Percentiles rank a stretch among this genome's conserved stretches.
Conservation (phyloP, 2,113 vertebrate genomes). For the Fregata magnificens region DNA sequence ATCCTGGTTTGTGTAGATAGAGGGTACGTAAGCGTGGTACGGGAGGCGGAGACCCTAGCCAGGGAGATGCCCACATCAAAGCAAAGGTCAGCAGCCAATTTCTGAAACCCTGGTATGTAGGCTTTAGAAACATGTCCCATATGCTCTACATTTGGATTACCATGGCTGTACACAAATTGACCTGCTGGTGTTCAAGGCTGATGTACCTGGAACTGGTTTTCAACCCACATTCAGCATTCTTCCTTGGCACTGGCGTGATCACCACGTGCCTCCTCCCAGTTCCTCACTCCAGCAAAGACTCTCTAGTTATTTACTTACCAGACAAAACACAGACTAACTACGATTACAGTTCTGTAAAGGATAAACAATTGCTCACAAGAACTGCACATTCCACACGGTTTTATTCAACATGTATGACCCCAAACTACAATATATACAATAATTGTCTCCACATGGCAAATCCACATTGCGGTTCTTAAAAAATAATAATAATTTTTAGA, state of each 20-base stretch:
- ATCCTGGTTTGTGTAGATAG: accelerated
- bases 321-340: slow-evolving; percentile 64
- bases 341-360: slow-evolving; percentile 19
- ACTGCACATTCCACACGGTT: slow-evolving; percentile 43
- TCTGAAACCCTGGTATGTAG: neutral
- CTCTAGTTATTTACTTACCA: slow-evolving; percentile 55
- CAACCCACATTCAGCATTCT: neutral
- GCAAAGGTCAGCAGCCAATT: neutral
- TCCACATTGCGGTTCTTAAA: slow-evolving; percentile 39
- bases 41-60: neutral
- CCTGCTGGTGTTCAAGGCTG: neutral
- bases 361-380: slow-evolving; percentile 50
- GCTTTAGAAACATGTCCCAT: neutral
- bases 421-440: slow-evolving; percentile 41
- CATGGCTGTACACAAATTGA: neutral
- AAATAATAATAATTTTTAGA: slow-evolving; percentile 44
- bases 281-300: neutral
- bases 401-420: slow-evolving; percentile 61
- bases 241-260: neutral
- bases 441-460: slow-evolving; percentile 63
- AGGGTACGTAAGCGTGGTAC: accelerated
- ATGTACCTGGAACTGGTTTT: neutral
- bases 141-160: neutral
- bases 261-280: neutral
- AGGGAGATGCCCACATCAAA: neutral